Base-by-base conservation (phyloP, 2,113 vertebrate species). In the Zeus faber region DNA sequence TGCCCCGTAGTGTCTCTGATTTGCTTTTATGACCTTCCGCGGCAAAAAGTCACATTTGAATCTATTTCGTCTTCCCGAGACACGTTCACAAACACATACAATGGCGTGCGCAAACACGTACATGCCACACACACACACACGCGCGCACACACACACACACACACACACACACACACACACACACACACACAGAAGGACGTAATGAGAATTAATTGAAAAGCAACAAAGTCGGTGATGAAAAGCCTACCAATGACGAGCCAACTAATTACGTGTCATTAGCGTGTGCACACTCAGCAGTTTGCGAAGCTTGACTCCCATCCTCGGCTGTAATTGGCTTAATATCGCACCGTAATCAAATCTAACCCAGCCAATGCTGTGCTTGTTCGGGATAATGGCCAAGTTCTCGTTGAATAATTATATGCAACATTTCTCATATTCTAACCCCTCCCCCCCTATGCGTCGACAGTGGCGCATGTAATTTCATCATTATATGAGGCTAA, bases 131-230 rank as follows among this genome's bases (percentile, higher is more conserved):
- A 37, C 13, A 14, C 33, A 37, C 31, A 33, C 22, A 45, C 29
- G 43, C 57, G 48, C 52, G 31, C 46, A 16, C 57, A 50, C 52
- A 35, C 46, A 16, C 35, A 4, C 47, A 22, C 23, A 16, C n/a
- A 3, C 22, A 7, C 23, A 49, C 16, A 25, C 1, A 26, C 22
- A 26, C 21, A 25, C 6, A 17, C 49, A 41, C 44, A 57, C 54
- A 41, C 43, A 62, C 52, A 37, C 48, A 35, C 24, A 58, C 40
- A 70, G 43, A 51, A 49, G 26, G 23, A 75, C 52, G 65, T 85
- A 77, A 82, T 79, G 76, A 77, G 60, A 80, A 81, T 77, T 63
- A 80, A 85, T 79, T 37, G 47, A 31, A 37, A 57, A 49, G 54
- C 46, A 6, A 67, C 64, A 51, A 37, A 37, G 27, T 50, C 58